These are phyloP conservation scores for Drymonia ruficornis DNA, from an alignment of 2,888 invertebrate species.

Conservation along the genomic window DNA sequence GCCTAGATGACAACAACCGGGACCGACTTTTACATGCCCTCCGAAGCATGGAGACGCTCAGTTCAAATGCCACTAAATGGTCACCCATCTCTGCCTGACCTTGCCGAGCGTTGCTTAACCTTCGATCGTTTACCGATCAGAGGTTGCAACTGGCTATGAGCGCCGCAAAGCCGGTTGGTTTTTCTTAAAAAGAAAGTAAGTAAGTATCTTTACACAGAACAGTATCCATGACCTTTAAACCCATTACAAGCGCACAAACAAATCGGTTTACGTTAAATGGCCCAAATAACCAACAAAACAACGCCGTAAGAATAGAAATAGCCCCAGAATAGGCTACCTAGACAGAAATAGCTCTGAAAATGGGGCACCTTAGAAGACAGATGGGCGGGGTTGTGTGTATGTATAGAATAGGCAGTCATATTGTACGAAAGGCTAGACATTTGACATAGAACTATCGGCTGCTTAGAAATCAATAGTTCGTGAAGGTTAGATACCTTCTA, in stretches of 20 bases:
- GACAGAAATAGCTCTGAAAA: conserved; percentile 14
- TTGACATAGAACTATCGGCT: conserved; percentile 48
- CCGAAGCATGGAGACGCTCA: too few species aligned
- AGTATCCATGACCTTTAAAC: background rate
- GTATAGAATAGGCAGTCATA: conserved; percentile 18
- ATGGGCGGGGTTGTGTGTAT: conserved; percentile 23
- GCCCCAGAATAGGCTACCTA: background rate
- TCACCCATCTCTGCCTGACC: too few species aligned
- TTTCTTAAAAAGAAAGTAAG: too few species aligned
- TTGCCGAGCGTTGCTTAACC: too few species aligned
- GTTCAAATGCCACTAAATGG: too few species aligned
- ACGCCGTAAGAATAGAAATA: background rate
- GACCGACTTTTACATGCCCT: too few species aligned
- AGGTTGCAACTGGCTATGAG: too few species aligned
- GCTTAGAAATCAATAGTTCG: conserved; percentile 28
- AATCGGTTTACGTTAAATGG: background rate
- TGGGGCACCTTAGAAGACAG: conserved; percentile 10
- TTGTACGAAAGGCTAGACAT: conserved; percentile 47
- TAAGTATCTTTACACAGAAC: too few species aligned
- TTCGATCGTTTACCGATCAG: too few species aligned
- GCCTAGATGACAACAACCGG: too few species aligned
- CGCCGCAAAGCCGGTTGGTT: too few species aligned
- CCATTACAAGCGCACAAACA: background rate
- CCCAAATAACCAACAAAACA: background rate
- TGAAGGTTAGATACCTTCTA: background rate